Evolutionary conservation across 2,113 vertebrate genomes (phyloP).

Genomic region (Romanogobio albipinnatus): DNA sequence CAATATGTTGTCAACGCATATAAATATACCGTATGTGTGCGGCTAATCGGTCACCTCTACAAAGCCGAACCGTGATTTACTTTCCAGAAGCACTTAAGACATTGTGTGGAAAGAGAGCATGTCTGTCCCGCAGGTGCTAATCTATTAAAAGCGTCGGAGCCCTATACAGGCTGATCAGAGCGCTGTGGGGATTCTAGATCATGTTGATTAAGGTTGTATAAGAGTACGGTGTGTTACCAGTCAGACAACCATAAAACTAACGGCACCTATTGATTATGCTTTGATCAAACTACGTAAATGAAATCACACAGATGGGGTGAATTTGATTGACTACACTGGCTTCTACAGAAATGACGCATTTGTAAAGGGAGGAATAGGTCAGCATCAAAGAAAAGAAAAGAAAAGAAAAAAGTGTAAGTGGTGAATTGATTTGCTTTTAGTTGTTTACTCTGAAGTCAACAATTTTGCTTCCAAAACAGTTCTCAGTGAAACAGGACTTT

Average conservation of each 20-base stretch:
- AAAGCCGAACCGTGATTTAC: slow-evolving; percentile 63
- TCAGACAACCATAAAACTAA: not conserved
- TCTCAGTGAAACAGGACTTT: not conserved
- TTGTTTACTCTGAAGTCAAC: slow-evolving; percentile 9
- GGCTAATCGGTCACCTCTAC: slow-evolving; percentile 52
- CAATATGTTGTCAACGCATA: slow-evolving; percentile 55
- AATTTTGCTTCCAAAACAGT: not conserved
- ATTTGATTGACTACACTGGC: not conserved
- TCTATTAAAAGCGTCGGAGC: slow-evolving; percentile 33
- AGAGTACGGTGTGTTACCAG: not conserved
- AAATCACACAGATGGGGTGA: slow-evolving; percentile 24
- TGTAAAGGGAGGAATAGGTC: not conserved
- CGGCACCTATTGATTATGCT: slow-evolving; percentile 24
- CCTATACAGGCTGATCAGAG: not conserved
- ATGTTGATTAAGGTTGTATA: slow-evolving; percentile 30
- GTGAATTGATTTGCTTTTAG: slow-evolving; percentile 22
- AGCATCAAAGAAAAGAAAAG: not conserved
- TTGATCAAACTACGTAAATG: slow-evolving; percentile 26
- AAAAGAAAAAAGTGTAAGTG: not conserved
- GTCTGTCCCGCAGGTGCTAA: slow-evolving; percentile 26
- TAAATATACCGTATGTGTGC: slow-evolving; percentile 62
- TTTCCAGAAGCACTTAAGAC: slow-evolving; percentile 61
- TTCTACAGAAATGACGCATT: not conserved
- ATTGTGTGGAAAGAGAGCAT: slow-evolving; percentile 56
- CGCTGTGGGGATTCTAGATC: not conserved